These are phyloP conservation scores for Penaeus chinensis DNA, from an alignment of 1,140 invertebrate genomes.

Conservation along the genomic window DNA sequence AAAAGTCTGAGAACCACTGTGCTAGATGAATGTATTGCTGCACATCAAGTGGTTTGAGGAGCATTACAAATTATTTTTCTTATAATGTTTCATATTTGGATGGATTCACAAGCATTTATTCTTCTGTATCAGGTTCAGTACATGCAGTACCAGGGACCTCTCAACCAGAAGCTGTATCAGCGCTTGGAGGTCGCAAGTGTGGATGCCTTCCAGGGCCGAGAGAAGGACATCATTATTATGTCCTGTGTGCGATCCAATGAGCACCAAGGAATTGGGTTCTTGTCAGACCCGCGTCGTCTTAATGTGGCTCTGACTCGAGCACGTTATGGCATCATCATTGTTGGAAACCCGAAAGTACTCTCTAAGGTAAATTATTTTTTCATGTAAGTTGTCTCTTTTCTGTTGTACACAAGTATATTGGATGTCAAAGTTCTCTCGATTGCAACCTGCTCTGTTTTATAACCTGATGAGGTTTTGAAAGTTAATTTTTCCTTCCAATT, in stretches of 20 bases:
- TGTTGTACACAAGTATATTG: background rate
- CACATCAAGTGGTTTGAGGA: too few relatives aligned
- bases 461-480: background rate
- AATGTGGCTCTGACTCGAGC: slow-evolving; percentile 98
- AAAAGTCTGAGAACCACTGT: too few relatives aligned
- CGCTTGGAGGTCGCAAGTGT: slow-evolving; percentile 99
- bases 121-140: slow-evolving; percentile 75
- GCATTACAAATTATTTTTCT: too few relatives aligned
- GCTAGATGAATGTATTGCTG: too few relatives aligned
- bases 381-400: background rate
- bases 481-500: slow-evolving; percentile 57
- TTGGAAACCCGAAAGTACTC: slow-evolving; percentile 98
- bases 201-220: slow-evolving; percentile 96
- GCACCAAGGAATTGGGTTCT: slow-evolving; percentile 92
- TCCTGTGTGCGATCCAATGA: slow-evolving; percentile 90
- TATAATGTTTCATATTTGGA: background rate
- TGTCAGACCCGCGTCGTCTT: slow-evolving; percentile 96
- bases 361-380: slow-evolving; percentile 75
- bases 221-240: slow-evolving; percentile 99
- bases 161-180: slow-evolving; percentile 97
- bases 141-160: slow-evolving; percentile 98
- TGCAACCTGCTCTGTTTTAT: slow-evolving; percentile 60
- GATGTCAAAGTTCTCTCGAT: too few relatives aligned
- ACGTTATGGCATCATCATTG: slow-evolving; percentile 96
- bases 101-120: background rate